phyloP scores from a whole-genome alignment of 2,797 vertebrate species.

The Octomys mimax region DNA sequence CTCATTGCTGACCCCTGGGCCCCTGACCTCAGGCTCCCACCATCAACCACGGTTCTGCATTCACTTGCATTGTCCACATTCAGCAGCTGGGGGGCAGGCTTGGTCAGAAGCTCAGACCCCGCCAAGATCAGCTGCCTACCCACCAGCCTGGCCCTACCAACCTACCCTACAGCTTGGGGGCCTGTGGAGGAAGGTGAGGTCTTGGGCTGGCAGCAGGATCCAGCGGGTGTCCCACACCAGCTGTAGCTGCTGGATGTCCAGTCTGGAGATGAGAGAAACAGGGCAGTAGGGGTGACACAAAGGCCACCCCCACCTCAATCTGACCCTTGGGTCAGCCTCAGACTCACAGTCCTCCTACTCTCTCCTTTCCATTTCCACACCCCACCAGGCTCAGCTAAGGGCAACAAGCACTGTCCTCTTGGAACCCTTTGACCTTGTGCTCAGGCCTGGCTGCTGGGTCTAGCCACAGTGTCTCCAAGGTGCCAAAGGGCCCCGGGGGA shows the following conservation, averaged over 20 bases:
- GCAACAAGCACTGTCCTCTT: neutral
- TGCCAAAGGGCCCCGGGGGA: neutral
- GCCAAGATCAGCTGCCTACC: accelerated
- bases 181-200: conserved; percentile 94
- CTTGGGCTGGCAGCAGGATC: conserved; percentile 93
- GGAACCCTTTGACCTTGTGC: neutral
- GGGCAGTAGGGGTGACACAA: accelerated
- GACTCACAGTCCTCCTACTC: neutral
- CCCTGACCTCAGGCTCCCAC: conserved; percentile 85
- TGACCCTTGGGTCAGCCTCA: neutral
- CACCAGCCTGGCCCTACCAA: neutral
- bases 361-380: neutral
- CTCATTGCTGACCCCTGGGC: conserved; percentile 92
- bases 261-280: conserved; percentile 85
- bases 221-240: conserved; percentile 92
- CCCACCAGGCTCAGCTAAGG: neutral
- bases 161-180: conserved; percentile 92
- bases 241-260: conserved; percentile 92
- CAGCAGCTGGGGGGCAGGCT: conserved; percentile 89
- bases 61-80: conserved; percentile 92
- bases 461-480: neutral
- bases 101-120: neutral
- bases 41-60: conserved; percentile 79
- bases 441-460: neutral
- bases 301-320: accelerated